phyloP scores from a whole-genome alignment of 2,113 vertebrate genomes.

The Furnarius figulus region DNA sequence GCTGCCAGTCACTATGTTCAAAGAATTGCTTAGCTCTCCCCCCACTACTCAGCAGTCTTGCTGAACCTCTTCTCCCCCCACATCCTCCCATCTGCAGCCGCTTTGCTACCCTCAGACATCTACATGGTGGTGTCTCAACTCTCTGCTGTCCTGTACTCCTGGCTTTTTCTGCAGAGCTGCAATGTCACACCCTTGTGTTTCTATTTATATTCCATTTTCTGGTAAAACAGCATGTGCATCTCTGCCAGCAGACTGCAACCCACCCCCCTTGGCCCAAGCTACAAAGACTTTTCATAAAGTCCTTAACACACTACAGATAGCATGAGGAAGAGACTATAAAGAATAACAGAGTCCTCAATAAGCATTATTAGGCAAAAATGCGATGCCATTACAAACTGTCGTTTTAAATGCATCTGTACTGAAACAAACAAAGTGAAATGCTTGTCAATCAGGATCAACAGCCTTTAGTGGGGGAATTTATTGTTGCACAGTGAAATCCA shows the following conservation, averaged over 20 bases:
- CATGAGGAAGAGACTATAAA: background rate
- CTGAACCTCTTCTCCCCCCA: background rate
- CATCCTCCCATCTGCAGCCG: conserved; percentile 14
- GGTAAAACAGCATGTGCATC: background rate
- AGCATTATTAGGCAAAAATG: background rate
- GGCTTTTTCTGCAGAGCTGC: background rate
- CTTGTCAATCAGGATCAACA: background rate
- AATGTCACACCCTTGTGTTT: background rate
- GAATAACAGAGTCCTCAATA: background rate
- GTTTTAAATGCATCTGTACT: background rate
- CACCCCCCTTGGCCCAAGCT: background rate
- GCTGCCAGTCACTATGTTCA: background rate
- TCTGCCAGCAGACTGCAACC: background rate
- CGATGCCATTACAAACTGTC: background rate
- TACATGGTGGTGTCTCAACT: background rate
- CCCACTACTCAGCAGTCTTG: background rate
- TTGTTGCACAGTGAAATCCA: background rate
- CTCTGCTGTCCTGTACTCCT: background rate
- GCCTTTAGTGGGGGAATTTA: background rate
- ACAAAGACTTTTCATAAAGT: background rate
- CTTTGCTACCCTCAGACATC: background rate
- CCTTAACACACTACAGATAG: background rate
- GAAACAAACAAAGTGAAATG: background rate
- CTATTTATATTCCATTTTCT: background rate
- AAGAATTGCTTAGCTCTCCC: conserved; percentile 2